Evolutionary conservation across 2,113 vertebrate genomes (phyloP), one percentile per base, ranked within the genome.

Genomic region (Chlamydotis undulata): DNA sequence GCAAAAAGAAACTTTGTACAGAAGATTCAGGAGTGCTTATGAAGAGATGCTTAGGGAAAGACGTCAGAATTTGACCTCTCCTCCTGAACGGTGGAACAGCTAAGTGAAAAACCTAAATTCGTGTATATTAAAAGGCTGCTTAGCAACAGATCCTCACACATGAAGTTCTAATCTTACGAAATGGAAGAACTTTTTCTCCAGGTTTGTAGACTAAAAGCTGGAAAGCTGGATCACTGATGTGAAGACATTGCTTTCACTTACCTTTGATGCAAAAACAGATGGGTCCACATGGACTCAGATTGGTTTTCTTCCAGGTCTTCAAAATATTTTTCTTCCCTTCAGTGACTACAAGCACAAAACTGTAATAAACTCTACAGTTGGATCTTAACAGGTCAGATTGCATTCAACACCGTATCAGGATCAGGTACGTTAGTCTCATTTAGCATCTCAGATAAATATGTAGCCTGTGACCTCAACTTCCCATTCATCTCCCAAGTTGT

Each of bases 341-440:
- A 63, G 1, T 83, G 53, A 37, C 76, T 41, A 71, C 45, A 60
- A 67, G 35, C 14, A 78, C 31, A 64, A 73, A 87, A 78, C 61
- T 19, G 10, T 60, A 91, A 39, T 65, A 61, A 55, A 67, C 59
- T 73, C 52, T 50, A 24, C 28, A 35, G 31, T 31, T 39, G 47
- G 49, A 60, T 74, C 35, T 29, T 69, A 82, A 60, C 45, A 59
- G 31, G 67, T 61, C 60, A 68, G 41, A 39, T n/a, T 35, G 53
- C 8, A 4, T 31, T 85, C 19, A 35, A 18, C 28, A 24, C 43
- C 6, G 0, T 59, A 8, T 43, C 6, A 1, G 47, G 39, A 61
- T 87, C 41, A 65, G 82, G 60, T 67, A 19, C 22, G 3, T 63
- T 33, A 76, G n/a, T 47, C 31, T 75, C 35, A n/a, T 50, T 61